Conservation (phyloP, 2,113 vertebrate species). For the Pterophyllum scalare region DNA sequence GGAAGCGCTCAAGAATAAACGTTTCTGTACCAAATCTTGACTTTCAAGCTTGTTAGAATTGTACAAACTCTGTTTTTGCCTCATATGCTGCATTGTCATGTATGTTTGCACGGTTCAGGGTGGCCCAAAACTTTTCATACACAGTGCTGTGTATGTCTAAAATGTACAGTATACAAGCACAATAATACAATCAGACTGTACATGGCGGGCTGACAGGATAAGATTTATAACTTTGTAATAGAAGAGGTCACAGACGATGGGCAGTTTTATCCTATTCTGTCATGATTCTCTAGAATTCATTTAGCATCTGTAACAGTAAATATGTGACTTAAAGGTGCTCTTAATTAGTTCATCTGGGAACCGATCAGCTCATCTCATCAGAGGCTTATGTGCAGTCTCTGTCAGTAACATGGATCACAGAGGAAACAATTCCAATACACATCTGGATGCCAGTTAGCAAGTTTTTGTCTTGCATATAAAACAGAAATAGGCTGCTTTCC, state of each 20-base stretch:
- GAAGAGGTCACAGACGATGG: not conserved
- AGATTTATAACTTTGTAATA: not conserved
- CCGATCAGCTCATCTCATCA: conserved; percentile 39
- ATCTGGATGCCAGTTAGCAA: conserved; percentile 49
- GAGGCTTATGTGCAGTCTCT: conserved; percentile 11
- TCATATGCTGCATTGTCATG: too few relatives aligned
- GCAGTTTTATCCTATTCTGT: not conserved
- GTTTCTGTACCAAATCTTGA: not conserved
- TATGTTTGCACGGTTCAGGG: not conserved
- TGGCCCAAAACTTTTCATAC: not conserved
- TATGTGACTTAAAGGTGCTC: conserved; percentile 5
- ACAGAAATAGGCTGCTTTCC: not conserved
- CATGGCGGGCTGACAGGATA: not conserved
- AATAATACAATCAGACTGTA: not conserved
- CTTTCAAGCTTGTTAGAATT: too few relatives aligned
- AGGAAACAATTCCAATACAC: conserved; percentile 40
- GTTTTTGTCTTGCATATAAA: conserved; percentile 9
- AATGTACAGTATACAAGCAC: not conserved
- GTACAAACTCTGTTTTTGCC: too few relatives aligned
- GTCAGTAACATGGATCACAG: conserved; percentile 58
- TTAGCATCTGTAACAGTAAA: not conserved
- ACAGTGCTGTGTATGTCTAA: too few relatives aligned
- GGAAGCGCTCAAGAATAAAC: not conserved
- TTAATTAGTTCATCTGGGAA: conserved; percentile 61
- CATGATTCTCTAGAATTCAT: not conserved